Conservation (phyloP, 2,888 invertebrate species). For the Agrotis clavis region DNA sequence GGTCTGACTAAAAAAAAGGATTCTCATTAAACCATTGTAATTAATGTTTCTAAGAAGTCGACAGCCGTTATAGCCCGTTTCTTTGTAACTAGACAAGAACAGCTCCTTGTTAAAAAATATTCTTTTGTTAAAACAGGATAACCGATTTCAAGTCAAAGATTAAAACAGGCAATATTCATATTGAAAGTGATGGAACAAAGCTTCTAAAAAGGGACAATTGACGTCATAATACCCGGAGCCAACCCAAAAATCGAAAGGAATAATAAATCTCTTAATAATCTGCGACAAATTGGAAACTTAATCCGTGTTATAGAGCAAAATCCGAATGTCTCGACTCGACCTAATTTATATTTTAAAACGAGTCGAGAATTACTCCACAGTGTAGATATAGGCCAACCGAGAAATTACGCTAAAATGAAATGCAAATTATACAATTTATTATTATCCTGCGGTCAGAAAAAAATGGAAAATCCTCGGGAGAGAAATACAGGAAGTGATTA, state of each 20-base stretch:
- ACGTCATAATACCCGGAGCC: constrained; percentile 35
- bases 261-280: constrained; percentile 65
- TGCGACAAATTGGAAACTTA: constrained; percentile 67
- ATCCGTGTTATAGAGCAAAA: constrained; percentile 59
- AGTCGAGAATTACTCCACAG: constrained; percentile 73
- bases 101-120: background rate
- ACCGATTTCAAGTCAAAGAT: background rate
- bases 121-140: background rate
- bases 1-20: too few species aligned
- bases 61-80: too few species aligned
- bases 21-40: background rate
- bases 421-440: constrained; percentile 89
- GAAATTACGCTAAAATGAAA: constrained; percentile 84
- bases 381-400: constrained; percentile 74
- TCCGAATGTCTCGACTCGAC: constrained; percentile 52
- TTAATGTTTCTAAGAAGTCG: too few species aligned
- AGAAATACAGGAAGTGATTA: constrained; percentile 82
- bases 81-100: too few species aligned
- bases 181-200: constrained; percentile 32
- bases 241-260: constrained; percentile 54
- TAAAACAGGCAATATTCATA: constrained; percentile 14
- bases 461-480: constrained; percentile 74
- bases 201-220: constrained; percentile 29
- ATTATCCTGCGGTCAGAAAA: constrained; percentile 84
- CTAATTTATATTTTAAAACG: constrained; percentile 69